phyloP scores from a whole-genome alignment of 2,797 vertebrate species.

The Falco naumanni region DNA sequence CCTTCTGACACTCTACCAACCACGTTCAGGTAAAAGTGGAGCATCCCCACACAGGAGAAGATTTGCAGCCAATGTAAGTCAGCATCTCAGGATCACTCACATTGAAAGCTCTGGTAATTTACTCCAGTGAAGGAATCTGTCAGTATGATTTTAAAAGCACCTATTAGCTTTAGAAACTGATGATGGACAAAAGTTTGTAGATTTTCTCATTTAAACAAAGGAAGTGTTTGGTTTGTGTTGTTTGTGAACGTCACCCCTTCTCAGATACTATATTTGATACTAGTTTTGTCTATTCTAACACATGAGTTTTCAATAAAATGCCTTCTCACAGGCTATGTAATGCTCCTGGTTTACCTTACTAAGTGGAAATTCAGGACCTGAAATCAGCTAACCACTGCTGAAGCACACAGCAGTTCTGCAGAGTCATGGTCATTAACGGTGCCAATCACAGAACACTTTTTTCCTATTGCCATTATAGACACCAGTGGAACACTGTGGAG shows the following conservation, averaged over 20 bases:
- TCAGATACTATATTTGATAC: neutral
- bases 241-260: neutral
- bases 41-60: neutral
- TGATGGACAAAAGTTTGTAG: neutral
- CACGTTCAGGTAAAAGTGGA: neutral
- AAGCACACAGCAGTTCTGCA: conserved; percentile 40
- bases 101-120: neutral
- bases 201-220: neutral
- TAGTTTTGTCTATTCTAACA: conserved; percentile 10
- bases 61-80: neutral
- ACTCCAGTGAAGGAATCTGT: neutral
- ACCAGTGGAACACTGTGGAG: neutral
- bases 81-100: neutral
- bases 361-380: conserved; percentile 2
- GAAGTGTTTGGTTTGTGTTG: neutral
- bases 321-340: neutral
- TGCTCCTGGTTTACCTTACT: conserved; percentile 7
- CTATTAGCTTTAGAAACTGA: neutral
- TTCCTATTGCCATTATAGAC: neutral
- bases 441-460: conserved; percentile 43
- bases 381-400: conserved; percentile 30
- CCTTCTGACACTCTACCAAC: neutral
- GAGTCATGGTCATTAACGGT: conserved; percentile 48
- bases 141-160: neutral
- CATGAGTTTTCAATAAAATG: neutral